Percentiles rank a stretch among this genome's conserved stretches.
Conservation (phyloP, 1,140 invertebrate species). For the Lepidurus apus region DNA sequence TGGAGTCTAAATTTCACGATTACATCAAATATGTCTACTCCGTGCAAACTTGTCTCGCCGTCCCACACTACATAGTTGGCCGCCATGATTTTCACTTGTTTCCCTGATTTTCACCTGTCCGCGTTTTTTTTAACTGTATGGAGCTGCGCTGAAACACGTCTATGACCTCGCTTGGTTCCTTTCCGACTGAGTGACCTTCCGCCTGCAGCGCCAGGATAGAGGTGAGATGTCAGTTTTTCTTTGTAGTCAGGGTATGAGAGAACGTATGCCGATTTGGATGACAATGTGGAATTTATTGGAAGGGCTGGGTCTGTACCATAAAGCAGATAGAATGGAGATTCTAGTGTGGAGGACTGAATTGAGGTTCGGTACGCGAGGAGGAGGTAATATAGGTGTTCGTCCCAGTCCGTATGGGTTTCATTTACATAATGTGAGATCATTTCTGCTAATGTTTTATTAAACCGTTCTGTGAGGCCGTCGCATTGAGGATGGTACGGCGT, state of each 20-base stretch:
- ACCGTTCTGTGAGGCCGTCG: slow-evolving; percentile 38
- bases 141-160: no score
- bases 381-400: background rate
- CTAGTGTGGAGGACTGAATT: background rate
- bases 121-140: no score
- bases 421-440: slow-evolving; percentile 34
- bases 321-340: slow-evolving; percentile 5
- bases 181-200: no score
- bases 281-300: slow-evolving; percentile 34
- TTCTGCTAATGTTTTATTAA: slow-evolving; percentile 39
- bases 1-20: no score
- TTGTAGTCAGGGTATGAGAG: background rate
- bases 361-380: background rate
- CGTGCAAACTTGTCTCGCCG: no score
- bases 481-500: slow-evolving; percentile 35
- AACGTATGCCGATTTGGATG: background rate
- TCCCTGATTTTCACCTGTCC: no score
- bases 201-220: no score
- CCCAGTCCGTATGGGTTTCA: background rate
- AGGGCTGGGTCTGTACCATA: slow-evolving; percentile 23
- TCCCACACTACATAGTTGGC: no score
- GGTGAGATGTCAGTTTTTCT: background rate
- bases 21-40: no score
- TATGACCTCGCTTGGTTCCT: no score
- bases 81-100: no score